Base-by-base conservation (phyloP, 1,140 invertebrate genomes). In the Sinella curviseta region DNA sequence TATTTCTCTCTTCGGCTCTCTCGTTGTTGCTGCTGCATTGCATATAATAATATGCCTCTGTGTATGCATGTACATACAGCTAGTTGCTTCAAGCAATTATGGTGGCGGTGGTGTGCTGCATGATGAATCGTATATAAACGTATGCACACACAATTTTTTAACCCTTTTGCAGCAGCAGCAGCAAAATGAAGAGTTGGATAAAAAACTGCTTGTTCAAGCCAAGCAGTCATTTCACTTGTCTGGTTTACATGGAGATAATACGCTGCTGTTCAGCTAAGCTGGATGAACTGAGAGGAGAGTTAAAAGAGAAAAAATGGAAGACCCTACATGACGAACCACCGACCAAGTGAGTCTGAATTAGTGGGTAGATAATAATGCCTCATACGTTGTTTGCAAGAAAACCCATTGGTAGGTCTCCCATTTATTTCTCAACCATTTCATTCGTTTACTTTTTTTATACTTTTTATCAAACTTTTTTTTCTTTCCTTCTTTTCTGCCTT, bases 281-380 rank as follows among this genome's bases (percentile, higher is more conserved):
- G 20, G n/a, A 8, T 48, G 39, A 8, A 48, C 39, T 8, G 39
- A 20, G 8, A 48, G 20, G 39, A 48, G 39, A 48, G 20, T 8
- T 48, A 48, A 48, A 20, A 4, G 74, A 78, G n/a, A 67, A 78
- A 39, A 76, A 78, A 73, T 73, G 54, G 33, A 81, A 79, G 80
- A 81, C 80, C 80, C 80, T 57, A 82, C 81, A 82, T 79, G 81
- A 82, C 78, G 81, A 82, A 79, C 81, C 81, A 82, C 81, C 81
- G 78, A 79, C 78, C 78, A 79, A 80, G 78, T 77, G 74, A 76
- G 74, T 77, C 65, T 80, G 78, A 80, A 80, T 80, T 80, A 80
- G 78, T 80, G 78, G 78, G 74, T 77, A 80, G 78, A 80, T 80
- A 80, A 80, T 82, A 82, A 78, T 79, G 74, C 77, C 76, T 80